Conservation (phyloP, 2,113 vertebrate genomes). For the Caranx melampygus region DNA sequence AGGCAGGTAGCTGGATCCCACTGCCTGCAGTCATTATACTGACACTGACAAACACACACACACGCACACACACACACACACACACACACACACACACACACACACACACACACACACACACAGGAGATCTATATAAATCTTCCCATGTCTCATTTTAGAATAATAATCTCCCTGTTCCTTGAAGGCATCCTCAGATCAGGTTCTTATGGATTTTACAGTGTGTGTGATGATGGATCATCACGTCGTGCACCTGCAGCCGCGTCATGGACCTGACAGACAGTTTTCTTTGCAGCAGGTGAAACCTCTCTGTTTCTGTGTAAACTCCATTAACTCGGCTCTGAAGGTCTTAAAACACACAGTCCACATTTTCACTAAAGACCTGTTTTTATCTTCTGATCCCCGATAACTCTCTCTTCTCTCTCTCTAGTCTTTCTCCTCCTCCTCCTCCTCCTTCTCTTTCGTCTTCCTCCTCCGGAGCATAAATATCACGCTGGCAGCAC, state of each 20-base stretch:
- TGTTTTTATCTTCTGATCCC: constrained; percentile 42
- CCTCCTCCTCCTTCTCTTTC: not conserved
- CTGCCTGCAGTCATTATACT: not conserved
- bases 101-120: no score
- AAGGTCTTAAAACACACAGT: not conserved
- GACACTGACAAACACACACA: not conserved
- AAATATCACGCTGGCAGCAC: constrained; percentile 47
- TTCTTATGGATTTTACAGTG: no score
- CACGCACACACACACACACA: no score
- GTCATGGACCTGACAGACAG: not conserved
- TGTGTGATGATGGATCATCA: constrained; percentile 64
- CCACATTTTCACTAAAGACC: not conserved
- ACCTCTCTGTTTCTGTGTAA: not conserved
- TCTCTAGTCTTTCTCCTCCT: constrained; percentile 13
- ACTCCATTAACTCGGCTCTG: constrained; percentile 2
- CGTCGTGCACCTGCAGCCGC: constrained; percentile 24
- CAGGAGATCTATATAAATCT: no score
- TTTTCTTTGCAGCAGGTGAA: constrained; percentile 11
- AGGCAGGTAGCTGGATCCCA: not conserved
- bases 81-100: no score
- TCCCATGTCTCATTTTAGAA: not conserved
- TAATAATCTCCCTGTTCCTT: not conserved
- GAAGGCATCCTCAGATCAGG: not conserved
- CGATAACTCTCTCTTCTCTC: not conserved
- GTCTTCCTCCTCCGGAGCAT: constrained; percentile 33